Evolutionary conservation across 1,140 invertebrate species (phyloP).

Genomic region (Calliphora vicina): DNA sequence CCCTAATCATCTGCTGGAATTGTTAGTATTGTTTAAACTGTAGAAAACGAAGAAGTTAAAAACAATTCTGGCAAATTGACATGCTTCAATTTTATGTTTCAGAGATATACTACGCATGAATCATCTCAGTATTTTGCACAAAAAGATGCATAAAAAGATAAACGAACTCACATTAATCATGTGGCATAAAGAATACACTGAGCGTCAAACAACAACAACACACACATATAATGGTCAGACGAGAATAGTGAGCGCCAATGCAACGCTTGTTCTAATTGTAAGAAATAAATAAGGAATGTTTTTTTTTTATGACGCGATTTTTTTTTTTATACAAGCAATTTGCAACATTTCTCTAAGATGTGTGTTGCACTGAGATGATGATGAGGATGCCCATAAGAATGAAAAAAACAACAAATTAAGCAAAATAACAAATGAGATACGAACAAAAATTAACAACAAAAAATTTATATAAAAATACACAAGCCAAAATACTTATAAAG

Average conservation of each 20-base stretch:
- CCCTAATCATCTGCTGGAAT: too few relatives aligned
- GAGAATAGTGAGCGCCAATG: neutral
- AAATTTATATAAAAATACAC: too few relatives aligned
- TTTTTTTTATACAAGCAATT: neutral
- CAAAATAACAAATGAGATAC: neutral
- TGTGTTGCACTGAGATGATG: neutral
- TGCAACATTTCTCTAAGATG: too few relatives aligned
- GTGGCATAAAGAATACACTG: neutral
- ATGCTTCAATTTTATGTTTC: neutral
- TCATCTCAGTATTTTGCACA: neutral
- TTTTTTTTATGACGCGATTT: neutral
- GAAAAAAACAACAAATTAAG: neutral
- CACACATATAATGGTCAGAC: too few relatives aligned
- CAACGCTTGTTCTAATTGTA: neutral
- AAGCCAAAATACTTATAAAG: neutral
- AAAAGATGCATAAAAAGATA: neutral
- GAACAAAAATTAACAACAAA: neutral
- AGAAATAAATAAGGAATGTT: neutral
- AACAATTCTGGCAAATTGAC: neutral
- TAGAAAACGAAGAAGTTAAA: neutral
- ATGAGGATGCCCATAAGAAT: neutral
- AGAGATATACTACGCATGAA: neutral
- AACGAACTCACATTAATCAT: neutral
- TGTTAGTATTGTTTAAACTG: too few relatives aligned
- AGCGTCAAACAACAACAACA: too few relatives aligned